Evolutionary conservation across 2,888 invertebrate genomes (phyloP), one percentile per base, ranked within the genome.

Genomic region (Trichogramma evanescens): DNA sequence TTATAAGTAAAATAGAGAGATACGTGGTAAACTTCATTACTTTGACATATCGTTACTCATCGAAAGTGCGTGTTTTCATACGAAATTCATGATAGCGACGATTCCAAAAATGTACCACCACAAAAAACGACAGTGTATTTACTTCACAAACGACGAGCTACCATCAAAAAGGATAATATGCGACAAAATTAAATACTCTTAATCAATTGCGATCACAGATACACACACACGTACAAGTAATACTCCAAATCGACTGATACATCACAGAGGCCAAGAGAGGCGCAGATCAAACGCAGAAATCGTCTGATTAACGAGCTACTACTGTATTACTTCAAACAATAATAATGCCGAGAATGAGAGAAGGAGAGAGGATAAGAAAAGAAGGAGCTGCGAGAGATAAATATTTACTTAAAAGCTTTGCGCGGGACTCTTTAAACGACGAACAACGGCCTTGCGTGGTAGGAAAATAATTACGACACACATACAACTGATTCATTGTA

Each of bases 11-110:
- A 26, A 26, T 26, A 26, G 26, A 26, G 26, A 26, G 26, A 26
- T 26, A 26, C 56, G 8, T 70, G 69, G 71, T 10, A 13, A 13
- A 10, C 8, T 48, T n/a, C 48, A 10, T 13, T 13, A 7, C 10
- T n/a, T 46, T 48, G 5, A 48, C 48, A 13, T 13, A 48, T 48
- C 48, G 48, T 6, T 4, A 10, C 6, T 5, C 10, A 26, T 26
- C 26, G 26, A 26, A 1, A 26, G 26, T 26, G 26, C 26, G 26
- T 26, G 26, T 26, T 26, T 26, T 26, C 26, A 26, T 26, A 26
- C 26, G 26, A 26, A 26, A 26, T 26, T 26, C 26, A 2, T 26
- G 26, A 26, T 26, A 26, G 26, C 26, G 26, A 26, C 26, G 26
- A 26, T 26, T 26, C 26, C 26, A 26, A 26, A 26, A 26, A 26